Conservation (phyloP, 2,797 vertebrate genomes). For the Falco berigora region DNA sequence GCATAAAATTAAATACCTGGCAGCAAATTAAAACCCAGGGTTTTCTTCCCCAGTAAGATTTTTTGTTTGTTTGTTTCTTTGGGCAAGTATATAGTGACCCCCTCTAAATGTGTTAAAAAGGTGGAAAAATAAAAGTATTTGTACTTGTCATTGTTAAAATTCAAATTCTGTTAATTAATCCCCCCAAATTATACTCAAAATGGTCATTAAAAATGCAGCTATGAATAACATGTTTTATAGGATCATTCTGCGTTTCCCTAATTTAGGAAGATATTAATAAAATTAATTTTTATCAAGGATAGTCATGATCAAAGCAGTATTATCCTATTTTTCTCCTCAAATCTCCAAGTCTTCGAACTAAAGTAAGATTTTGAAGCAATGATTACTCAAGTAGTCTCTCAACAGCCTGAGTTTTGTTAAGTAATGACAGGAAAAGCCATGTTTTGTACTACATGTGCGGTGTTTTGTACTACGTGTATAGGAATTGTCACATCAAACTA, state of each 20-base stretch:
- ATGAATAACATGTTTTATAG: not conserved
- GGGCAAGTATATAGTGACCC: not conserved
- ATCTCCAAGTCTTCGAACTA: not conserved
- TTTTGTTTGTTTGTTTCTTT: not conserved
- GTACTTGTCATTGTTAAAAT: not conserved
- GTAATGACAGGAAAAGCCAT: not conserved
- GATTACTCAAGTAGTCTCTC: not conserved
- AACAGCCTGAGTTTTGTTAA: not conserved
- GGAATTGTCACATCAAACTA: not conserved
- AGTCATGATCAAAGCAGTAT: not conserved
- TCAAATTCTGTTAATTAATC: not conserved
- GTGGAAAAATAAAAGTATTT: not conserved
- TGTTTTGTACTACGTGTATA: not conserved
- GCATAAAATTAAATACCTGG: not conserved
- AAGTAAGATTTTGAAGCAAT: not conserved
- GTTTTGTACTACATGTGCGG: not conserved
- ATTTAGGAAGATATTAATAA: not conserved
- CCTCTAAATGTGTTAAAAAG: not conserved
- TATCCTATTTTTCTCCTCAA: not conserved
- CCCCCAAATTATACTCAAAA: not conserved
- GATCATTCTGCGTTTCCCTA: not conserved
- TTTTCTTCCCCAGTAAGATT: not conserved
- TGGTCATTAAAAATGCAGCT: not conserved
- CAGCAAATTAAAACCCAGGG: not conserved
- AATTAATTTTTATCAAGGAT: not conserved